Conservation (phyloP, 2,113 vertebrate genomes). For the Lasiurus cinereus region DNA sequence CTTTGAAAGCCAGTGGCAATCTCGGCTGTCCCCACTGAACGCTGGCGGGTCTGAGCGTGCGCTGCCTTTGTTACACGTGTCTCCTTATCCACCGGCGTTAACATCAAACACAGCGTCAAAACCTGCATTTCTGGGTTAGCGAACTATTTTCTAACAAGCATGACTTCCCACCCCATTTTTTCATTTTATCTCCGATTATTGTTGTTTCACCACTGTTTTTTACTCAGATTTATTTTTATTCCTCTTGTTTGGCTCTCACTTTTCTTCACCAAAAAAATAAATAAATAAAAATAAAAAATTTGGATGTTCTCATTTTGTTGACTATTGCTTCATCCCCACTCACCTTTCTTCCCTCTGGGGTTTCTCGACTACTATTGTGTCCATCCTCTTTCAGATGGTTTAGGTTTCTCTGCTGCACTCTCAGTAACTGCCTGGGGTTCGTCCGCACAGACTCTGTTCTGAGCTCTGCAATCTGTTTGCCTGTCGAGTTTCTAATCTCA, state of each 20-base stretch:
- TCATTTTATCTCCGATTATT: neutral
- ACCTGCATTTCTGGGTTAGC: neutral
- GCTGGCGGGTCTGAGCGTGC: rapidly evolving
- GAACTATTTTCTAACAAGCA: neutral
- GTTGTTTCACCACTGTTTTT: neutral
- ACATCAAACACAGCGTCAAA: too few species aligned
- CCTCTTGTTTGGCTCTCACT: neutral
- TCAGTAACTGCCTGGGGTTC: neutral
- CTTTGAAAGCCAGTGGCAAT: neutral
- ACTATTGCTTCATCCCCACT: neutral
- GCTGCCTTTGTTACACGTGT: neutral
- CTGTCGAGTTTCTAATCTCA: neutral
- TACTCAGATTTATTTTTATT: neutral
- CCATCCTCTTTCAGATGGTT: neutral
- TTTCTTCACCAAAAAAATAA: neutral
- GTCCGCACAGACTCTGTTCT: neutral
- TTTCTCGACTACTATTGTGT: neutral
- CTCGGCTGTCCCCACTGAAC: rapidly evolving
- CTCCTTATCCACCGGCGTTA: rapidly evolving
- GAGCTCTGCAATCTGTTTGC: neutral
- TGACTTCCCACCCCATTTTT: neutral
- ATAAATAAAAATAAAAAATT: neutral
- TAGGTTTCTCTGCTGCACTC: neutral
- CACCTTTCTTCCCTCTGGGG: neutral
- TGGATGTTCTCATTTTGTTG: neutral